These are phyloP conservation scores for Pentamera pediparva DNA, from an alignment of 53 echinoderm and acorn worm species.

Conservation along the genomic window DNA sequence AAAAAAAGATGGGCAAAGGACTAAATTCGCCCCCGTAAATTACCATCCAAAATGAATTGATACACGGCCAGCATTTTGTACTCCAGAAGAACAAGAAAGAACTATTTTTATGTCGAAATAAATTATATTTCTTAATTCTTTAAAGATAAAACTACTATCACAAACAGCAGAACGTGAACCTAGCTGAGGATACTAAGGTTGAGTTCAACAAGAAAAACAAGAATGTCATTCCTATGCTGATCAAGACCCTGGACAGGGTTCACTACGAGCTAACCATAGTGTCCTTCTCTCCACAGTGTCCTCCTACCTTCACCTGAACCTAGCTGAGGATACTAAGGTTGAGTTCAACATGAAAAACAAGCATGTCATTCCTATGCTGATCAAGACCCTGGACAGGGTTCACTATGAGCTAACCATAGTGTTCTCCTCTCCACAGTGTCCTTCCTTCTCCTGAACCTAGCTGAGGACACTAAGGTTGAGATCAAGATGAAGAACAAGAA, in stretches of 20 bases:
- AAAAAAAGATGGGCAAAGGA: too few species aligned
- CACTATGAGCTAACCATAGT: constrained; percentile 92
- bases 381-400: constrained; percentile 91
- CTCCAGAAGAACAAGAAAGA: background rate
- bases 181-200: constrained; percentile 92
- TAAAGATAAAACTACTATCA: too few species aligned
- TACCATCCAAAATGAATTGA: background rate
- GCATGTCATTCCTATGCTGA: constrained; percentile 72
- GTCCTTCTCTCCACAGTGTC: constrained; percentile 60
- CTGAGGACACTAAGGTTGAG: constrained; percentile 94
- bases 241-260: constrained; percentile 91
- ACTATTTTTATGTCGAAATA: background rate
- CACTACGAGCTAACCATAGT: constrained; percentile 91
- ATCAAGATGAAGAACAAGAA: constrained; percentile 94
- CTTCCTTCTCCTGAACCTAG: constrained; percentile 80
- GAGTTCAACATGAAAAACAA: constrained; percentile 98
- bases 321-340: constrained; percentile 92
- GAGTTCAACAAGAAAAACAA: constrained; percentile 97
- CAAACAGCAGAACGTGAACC: too few species aligned
- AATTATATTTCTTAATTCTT: too few species aligned
- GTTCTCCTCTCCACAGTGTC: constrained; percentile 78
- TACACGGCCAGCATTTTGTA: background rate
- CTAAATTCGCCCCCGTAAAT: too few species aligned
- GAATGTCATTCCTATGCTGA: constrained; percentile 73
- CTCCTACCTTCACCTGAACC: constrained; percentile 66